A percentile compares a stretch with the other conserved stretches of the same genome.
phyloP scores from a whole-genome alignment of 2,888 invertebrate genomes.

The Drosophila putrida region DNA sequence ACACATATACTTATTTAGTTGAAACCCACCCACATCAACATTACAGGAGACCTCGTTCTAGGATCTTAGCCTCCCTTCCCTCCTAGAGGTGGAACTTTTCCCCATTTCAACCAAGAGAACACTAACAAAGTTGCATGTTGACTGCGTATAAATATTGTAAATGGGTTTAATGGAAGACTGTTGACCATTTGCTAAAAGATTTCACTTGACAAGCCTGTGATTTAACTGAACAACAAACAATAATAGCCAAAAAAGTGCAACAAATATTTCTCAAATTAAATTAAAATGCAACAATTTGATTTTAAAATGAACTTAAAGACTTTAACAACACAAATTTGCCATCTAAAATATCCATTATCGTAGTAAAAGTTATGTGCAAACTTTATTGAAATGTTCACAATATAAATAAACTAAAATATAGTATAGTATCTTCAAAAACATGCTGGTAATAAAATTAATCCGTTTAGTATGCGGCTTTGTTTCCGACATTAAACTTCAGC shows the following conservation, averaged over 20 bases:
- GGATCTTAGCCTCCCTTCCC: not conserved
- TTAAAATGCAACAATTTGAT: not conserved
- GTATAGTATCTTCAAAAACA: not conserved
- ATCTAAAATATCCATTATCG: not conserved
- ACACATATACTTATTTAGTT: slow-evolving; percentile 1
- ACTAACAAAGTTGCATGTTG: slow-evolving; percentile 48
- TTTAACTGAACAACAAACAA: slow-evolving; percentile 21
- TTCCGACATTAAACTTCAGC: not conserved
- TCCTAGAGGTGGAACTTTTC: not conserved
- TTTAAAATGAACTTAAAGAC: not conserved
- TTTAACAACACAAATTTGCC: not conserved
- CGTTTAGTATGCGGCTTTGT: not conserved
- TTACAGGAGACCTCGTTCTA: slow-evolving; percentile 12
- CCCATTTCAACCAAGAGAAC: not conserved
- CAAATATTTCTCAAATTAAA: not conserved
- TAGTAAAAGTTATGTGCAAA: not conserved
- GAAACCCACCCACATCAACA: slow-evolving; percentile 43
- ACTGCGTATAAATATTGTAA: slow-evolving; percentile 58
- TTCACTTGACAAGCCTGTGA: slow-evolving; percentile 25
- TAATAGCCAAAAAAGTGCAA: not conserved
- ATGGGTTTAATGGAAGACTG: slow-evolving; percentile 49
- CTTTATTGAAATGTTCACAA: not conserved
- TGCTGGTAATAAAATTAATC: not conserved
- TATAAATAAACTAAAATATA: not conserved
- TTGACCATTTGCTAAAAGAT: slow-evolving; percentile 51